Evolutionary conservation across 2,888 invertebrate genomes (phyloP), one percentile per base, ranked within the genome.

Genomic region (Oscheius sp.): DNA sequence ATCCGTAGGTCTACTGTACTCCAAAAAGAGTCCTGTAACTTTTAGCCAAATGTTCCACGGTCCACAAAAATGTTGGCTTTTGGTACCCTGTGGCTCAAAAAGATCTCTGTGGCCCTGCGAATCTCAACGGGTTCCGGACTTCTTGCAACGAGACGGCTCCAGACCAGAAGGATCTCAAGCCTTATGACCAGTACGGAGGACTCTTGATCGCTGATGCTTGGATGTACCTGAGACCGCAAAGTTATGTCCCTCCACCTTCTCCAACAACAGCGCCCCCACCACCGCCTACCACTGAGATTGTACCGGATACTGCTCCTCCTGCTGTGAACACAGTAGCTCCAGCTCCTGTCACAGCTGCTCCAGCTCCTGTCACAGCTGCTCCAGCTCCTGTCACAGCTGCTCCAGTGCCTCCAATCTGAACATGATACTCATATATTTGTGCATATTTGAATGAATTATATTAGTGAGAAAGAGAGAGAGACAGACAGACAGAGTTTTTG

Each of bases 21-120:
- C 35, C 32, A 42, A 51, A 21, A 10, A 1, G 21, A 13, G 50
- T 29, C 50, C 21, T 29, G 2, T 32, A 21, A 21, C 3, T 29
- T 33, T 29, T 59, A 37, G 57, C 33, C 5, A 29, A 35, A 29
- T 77, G 76, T 47, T 37, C 58, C 7, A 35, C n/a, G n/a, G 53
- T 37, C 21, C 51, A 79, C 77, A 78, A 77, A 71, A 81, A 82
- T 70, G 82, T 82, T 29, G 85, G 85, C 53, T 85, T 79, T 78
- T 85, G 85, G 85, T 85, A 79, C 60, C 79, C 75, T 55, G 65
- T 29, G n/a, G 47, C 21, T 37, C 50, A 48, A 33, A 57, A 57
- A 33, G 57, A 32, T 42, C 57, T 72, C 13, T 85, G 85, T 70
- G 85, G 85, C 35, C 76, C 78, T 3, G 85, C 83, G 33, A 83